Base-by-base conservation (phyloP, 2,113 vertebrate genomes). In the Athene noctua region DNA sequence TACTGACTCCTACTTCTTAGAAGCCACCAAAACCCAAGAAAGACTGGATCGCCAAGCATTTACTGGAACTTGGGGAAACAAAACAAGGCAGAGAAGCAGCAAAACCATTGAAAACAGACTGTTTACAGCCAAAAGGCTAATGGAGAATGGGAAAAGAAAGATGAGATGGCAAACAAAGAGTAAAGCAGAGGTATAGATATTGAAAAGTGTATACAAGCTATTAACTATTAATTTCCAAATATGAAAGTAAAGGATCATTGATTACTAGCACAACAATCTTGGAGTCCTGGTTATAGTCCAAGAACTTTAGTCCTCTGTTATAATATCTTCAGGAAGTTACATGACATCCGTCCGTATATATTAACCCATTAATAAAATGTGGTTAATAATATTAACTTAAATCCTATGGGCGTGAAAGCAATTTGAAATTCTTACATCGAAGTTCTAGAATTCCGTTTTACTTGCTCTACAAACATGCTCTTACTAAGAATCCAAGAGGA, bases 161-260 rank as follows among this genome's bases (percentile, higher is more conserved):
- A 57, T 22, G n/a, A 88, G 27, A 44, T 44, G 17, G 32, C 4
- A 82, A 38, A 90, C 15, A 61, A 78, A 52, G 40, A 61, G 57
- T 47, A 42, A 59, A 54, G 22, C 0, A 1, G 9, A 4, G 14
- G 4, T n/a, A 49, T 1, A 49, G 20, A 32, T 17, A 75, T 1
- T 29, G 15, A 15, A 63, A 77, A 58, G 52, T 5, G 2, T 29
- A 22, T 1, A 4, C 18, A 10, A 67, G 38, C 29, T 73, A 71
- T 29, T 13, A 47, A 52, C 29, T 73, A 71, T 29, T 13, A 47
- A 52, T 54, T 54, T 63, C 54, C 47, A 77, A 90, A 75, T 34
- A 67, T 4, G 44, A 71, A 70, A 11, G 22, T n/a, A 74, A 59
- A 75, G 21, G n/a, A 58, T 20, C n/a, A 71, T 7, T 38, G 20